Evolutionary conservation across 2,888 invertebrate genomes (phyloP), one percentile per base, ranked within the genome.

Genomic region (Torymus tubicola): DNA sequence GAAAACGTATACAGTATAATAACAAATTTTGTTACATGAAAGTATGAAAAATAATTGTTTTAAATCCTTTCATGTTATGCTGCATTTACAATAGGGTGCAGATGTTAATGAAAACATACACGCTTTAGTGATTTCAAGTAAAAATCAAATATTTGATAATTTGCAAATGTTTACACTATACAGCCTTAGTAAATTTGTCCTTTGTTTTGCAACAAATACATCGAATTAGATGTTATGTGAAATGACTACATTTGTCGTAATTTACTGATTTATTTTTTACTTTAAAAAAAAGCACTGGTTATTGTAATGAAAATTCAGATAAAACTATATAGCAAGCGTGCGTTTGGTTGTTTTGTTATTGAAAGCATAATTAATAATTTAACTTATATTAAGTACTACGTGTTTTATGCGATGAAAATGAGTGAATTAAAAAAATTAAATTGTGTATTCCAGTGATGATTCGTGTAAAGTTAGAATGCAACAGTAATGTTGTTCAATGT

Each of bases 371-470:
- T 55, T 58, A 53, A 16, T 31, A 31, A 18, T 31, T 52, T 53
- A 64, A 18, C 24, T 61, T 53, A 11, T 12, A n/a, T 12, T 72
- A 63, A 61, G 31, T 65, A 24, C 55, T 65, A 14, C 55, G 50
- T 50, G 21, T 61, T 21, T 60, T 24, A 42, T n/a, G 52, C n/a
- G 14, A 11, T 14, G 60, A 21, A 13, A 55, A 69, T 57, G 14
- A 24, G n/a, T 65, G 61, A 78, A 72, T 69, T 57, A n/a, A 58
- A 67, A 60, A 58, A 70, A 42, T 42, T 58, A 63, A 75, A 75
- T 70, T 42, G 53, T 65, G 42, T 60, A 75, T 75, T 80, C 31
- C 60, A 80, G 65, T 64, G 53, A 67, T 65, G 52, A 64, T 65
- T 73, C 16, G 60, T 42, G n/a, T 58, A 1, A 60, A 24, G 31